phyloP scores from a whole-genome alignment of 1,140 invertebrate genomes.

The Helicoverpa zea region DNA sequence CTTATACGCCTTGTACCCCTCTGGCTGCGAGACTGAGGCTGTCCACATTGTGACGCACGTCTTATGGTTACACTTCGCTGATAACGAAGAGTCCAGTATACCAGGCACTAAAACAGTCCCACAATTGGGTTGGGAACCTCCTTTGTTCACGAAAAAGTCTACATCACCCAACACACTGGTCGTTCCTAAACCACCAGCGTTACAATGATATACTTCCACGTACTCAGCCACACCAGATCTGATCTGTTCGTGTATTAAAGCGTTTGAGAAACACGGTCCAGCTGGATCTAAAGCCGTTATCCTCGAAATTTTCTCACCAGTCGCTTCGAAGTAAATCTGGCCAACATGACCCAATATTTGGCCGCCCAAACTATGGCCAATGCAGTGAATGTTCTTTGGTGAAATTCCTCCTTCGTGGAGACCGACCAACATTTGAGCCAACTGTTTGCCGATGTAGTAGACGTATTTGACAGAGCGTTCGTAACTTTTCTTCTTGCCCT shows the following conservation, averaged over 20 bases:
- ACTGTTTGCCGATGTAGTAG: conserved; percentile 77
- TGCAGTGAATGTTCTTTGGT: conserved; percentile 76
- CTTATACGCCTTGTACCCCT: conserved; percentile 73
- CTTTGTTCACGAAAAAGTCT: conserved; percentile 95
- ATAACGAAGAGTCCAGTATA: conserved; percentile 77
- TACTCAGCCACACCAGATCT: conserved; percentile 88
- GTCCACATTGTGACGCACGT: conserved; percentile 89
- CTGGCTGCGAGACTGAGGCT: conserved; percentile 86
- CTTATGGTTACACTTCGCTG: conserved; percentile 88
- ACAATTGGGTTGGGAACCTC: conserved; percentile 86
- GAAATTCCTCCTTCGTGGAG: conserved; percentile 70
- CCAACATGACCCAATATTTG: conserved; percentile 87
- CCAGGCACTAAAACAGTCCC: conserved; percentile 82
- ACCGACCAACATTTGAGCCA: conserved; percentile 69
- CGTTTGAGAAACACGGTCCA: conserved; percentile 88
- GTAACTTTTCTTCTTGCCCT: conserved; percentile 75
- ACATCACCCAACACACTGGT: conserved; percentile 88
- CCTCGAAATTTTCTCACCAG: conserved; percentile 74
- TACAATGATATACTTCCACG: conserved; percentile 93
- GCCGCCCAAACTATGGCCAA: conserved; percentile 86
- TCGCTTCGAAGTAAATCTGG: conserved; percentile 76
- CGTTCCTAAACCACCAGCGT: conserved; percentile 91
- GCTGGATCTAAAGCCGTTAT: conserved; percentile 93
- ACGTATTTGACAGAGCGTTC: conserved; percentile 80
- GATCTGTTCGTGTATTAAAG: conserved; percentile 86